Percentiles rank a stretch among this genome's conserved stretches.
These are phyloP conservation scores for Euborellia annulipes DNA, from an alignment of 1,140 invertebrate species.

Conservation along the genomic window DNA sequence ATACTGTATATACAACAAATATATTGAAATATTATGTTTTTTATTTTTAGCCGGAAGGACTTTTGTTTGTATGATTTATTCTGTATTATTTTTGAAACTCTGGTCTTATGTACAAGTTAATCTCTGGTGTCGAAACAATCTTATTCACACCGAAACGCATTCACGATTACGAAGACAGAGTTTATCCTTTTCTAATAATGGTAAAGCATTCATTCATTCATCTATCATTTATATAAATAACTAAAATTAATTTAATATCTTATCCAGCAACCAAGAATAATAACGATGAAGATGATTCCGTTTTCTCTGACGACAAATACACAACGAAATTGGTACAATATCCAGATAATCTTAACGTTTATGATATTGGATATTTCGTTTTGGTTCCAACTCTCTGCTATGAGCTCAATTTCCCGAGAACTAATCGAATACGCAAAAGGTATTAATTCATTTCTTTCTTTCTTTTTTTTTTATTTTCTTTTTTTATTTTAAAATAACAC, in stretches of 20 bases:
- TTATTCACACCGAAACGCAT: constrained; percentile 9
- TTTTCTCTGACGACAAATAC: neutral
- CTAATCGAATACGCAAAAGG: constrained; percentile 61
- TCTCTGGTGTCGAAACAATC: constrained; percentile 64
- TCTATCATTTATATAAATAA: too few species aligned
- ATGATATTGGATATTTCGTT: constrained; percentile 87
- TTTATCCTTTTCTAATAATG: constrained; percentile 17
- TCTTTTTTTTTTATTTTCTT: neutral
- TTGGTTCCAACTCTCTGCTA: constrained; percentile 93
- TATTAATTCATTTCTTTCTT: too few species aligned
- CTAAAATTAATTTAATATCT: too few species aligned
- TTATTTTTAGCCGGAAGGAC: constrained; percentile 77
- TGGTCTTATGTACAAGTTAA: constrained; percentile 96
- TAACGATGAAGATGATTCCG: neutral
- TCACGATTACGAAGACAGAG: constrained; percentile 20
- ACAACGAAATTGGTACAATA: constrained; percentile 46
- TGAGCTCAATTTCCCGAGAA: constrained; percentile 93
- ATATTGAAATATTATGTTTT: too few species aligned
- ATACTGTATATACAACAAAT: too few species aligned
- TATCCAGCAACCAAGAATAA: too few species aligned
- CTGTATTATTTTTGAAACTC: constrained; percentile 83
- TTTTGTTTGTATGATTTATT: constrained; percentile 69
- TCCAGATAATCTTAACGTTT: constrained; percentile 78
- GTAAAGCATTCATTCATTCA: too few species aligned
- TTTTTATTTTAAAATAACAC: neutral